phyloP scores from a whole-genome alignment of 2,113 vertebrate genomes.

The Pica pica region DNA sequence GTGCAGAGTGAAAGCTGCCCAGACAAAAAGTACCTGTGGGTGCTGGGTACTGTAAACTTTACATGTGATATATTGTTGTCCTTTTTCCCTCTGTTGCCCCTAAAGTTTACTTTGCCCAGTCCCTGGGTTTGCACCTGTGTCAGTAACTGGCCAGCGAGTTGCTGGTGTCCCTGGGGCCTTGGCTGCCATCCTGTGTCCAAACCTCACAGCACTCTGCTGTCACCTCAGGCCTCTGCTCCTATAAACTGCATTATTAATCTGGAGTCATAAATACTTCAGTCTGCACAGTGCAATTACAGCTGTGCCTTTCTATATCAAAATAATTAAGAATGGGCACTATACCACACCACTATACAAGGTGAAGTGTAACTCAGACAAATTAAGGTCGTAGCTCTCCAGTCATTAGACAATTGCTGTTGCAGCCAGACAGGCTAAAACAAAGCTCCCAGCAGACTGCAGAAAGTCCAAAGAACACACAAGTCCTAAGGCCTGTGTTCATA shows the following conservation, averaged over 20 bases:
- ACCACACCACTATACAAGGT: not conserved
- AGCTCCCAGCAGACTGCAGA: not conserved
- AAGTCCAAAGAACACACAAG: not conserved
- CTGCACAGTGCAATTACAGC: not conserved
- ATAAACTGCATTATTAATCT: not conserved
- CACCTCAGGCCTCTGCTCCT: not conserved
- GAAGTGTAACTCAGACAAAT: not conserved
- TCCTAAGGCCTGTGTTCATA: not conserved
- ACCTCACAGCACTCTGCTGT: not conserved
- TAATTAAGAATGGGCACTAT: not conserved
- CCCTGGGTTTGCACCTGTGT: not conserved
- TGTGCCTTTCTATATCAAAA: not conserved
- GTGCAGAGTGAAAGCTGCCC: not conserved
- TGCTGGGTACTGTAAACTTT: not conserved
- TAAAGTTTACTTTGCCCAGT: not conserved
- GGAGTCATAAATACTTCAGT: not conserved
- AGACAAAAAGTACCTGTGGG: not conserved
- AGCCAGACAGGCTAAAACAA: not conserved
- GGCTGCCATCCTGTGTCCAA: not conserved
- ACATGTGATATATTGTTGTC: not conserved
- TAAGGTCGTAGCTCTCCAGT: accelerated
- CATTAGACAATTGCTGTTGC: not conserved
- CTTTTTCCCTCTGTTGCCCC: not conserved
- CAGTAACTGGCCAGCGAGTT: not conserved
- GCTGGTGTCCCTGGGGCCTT: not conserved